These are phyloP conservation scores for Tetrapedia diversipes DNA, from an alignment of 2,888 invertebrate genomes.

Conservation along the genomic window DNA sequence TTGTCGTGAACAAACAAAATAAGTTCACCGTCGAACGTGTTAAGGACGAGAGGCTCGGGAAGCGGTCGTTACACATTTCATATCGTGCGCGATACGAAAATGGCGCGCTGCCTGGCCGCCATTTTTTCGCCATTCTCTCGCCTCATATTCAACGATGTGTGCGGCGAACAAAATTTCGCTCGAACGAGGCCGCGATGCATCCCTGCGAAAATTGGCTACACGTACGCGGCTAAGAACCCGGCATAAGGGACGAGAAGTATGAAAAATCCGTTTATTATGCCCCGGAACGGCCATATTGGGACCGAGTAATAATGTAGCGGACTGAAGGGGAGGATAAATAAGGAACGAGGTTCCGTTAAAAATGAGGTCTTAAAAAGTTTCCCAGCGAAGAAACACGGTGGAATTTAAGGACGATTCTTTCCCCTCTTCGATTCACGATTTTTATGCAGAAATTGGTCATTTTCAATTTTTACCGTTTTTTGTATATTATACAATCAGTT, in stretches of 20 bases:
- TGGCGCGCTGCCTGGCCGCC: not conserved
- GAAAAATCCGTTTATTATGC: conserved; percentile 43
- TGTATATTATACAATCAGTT: no score
- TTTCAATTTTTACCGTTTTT: no score
- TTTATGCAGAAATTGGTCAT: no score
- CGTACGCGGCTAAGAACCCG: conserved; percentile 27
- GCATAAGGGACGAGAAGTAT: conserved; percentile 9
- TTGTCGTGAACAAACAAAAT: conserved; percentile 22
- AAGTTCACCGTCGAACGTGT: conserved; percentile 5
- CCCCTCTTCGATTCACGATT: no score
- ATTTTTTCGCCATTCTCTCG: not conserved
- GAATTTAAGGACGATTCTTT: not conserved
- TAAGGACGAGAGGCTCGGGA: conserved; percentile 3
- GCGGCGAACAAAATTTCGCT: conserved; percentile 41
- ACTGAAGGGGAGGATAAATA: conserved; percentile 42
- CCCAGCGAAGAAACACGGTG: conserved; percentile 13
- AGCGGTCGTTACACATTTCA: conserved; percentile 41
- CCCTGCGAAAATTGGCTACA: conserved; percentile 44
- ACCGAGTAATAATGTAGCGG: conserved; percentile 41
- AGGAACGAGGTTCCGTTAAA: conserved; percentile 32
- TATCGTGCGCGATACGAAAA: conserved; percentile 19
- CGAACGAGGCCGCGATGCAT: conserved; percentile 16
- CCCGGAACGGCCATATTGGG: conserved; percentile 44
- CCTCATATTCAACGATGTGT: conserved; percentile 46
- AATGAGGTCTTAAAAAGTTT: conserved; percentile 36